phyloP scores from a whole-genome alignment of 2,797 vertebrate genomes.

The Catharus ustulatus region DNA sequence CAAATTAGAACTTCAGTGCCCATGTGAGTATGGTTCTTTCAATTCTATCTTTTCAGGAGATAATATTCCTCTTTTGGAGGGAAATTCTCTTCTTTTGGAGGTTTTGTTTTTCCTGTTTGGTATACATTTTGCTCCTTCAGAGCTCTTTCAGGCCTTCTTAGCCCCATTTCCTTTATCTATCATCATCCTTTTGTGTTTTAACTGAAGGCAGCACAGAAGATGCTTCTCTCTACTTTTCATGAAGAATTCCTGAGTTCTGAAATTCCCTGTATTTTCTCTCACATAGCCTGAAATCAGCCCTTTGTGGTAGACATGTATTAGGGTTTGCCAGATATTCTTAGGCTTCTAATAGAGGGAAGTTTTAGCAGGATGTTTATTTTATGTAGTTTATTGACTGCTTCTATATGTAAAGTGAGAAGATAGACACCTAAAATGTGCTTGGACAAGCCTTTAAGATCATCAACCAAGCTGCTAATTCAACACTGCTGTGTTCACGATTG shows the following conservation, averaged over 20 bases:
- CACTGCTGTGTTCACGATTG: accelerated
- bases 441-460: neutral
- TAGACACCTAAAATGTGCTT: neutral
- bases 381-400: neutral
- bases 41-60: neutral
- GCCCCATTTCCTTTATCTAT: neutral
- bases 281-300: neutral
- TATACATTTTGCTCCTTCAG: neutral
- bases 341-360: neutral
- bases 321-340: neutral
- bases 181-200: neutral
- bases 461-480: neutral
- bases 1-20: neutral
- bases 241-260: neutral
- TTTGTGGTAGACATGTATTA: neutral
- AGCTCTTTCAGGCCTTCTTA: neutral
- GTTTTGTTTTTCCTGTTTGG: neutral
- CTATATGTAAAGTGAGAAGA: neutral
- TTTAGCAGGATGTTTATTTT: neutral
- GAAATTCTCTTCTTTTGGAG: neutral
- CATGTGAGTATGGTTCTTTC: neutral
- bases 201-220: neutral
- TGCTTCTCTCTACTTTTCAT: neutral
- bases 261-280: neutral
- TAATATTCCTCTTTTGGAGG: neutral